phyloP scores from a whole-genome alignment of 30 jellyfish, hydroid and myxozoan species.

The Aurelia sp. region DNA sequence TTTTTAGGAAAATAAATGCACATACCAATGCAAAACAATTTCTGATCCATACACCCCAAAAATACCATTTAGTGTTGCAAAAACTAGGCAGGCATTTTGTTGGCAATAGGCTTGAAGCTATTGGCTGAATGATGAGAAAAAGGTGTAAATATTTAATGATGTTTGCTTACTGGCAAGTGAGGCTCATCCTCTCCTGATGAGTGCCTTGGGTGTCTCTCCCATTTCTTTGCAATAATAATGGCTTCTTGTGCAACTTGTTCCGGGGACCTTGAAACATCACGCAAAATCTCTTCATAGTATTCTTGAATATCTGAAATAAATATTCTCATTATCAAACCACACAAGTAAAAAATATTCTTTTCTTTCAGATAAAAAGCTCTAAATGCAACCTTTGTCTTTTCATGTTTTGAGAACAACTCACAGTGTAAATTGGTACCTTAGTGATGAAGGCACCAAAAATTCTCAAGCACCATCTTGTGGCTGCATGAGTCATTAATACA shows the following conservation, averaged over 20 bases:
- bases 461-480: too few relatives aligned
- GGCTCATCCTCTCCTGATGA: slow-evolving; percentile 18
- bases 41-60: too few relatives aligned
- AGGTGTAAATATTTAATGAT: slow-evolving; percentile 12
- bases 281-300: slow-evolving; percentile 79
- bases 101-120: neutral
- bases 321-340: too few relatives aligned
- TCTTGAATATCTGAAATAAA: slow-evolving; percentile 81
- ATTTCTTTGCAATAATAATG: slow-evolving; percentile 69
- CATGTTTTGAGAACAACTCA: too few relatives aligned
- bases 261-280: slow-evolving; percentile 81
- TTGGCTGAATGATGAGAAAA: neutral
- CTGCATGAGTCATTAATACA: too few relatives aligned
- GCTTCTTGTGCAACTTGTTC: slow-evolving; percentile 88
- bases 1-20: too few relatives aligned
- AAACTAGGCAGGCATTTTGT: neutral
- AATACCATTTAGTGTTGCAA: neutral
- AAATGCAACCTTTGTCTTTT: too few relatives aligned
- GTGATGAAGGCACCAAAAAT: too few relatives aligned
- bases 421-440: too few relatives aligned
- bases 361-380: too few relatives aligned
- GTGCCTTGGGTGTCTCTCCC: slow-evolving; percentile 73
- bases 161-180: slow-evolving; percentile 44
- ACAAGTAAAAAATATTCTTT: too few relatives aligned
- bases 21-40: too few relatives aligned